phyloP scores from a whole-genome alignment of 1,140 invertebrate species.

The Schlechtendalia chinensis region DNA sequence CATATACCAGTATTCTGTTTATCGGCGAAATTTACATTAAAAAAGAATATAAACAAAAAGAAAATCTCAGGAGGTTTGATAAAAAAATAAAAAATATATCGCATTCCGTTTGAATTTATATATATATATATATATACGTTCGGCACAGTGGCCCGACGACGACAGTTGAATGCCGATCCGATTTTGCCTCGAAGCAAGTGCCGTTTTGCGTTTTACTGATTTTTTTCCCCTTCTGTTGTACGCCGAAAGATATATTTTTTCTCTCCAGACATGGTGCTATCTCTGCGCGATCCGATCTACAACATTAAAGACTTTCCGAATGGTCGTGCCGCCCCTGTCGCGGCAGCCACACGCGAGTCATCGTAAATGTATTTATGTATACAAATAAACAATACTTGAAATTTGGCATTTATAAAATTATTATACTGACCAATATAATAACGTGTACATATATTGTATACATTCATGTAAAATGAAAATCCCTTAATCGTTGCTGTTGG shows the following conservation, averaged over 20 bases:
- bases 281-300: background rate
- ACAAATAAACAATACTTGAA: background rate
- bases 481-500: no score
- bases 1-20: slow-evolving; percentile 4
- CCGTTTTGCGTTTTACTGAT: slow-evolving; percentile 37
- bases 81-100: slow-evolving; percentile 37
- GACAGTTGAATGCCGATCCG: slow-evolving; percentile 47
- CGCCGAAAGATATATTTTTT: slow-evolving; percentile 32
- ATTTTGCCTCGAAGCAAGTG: slow-evolving; percentile 44
- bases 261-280: background rate
- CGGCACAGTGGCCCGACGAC: slow-evolving; percentile 13
- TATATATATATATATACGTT: slow-evolving; percentile 29
- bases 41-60: slow-evolving; percentile 43
- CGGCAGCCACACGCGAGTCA: background rate
- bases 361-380: background rate
- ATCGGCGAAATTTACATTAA: slow-evolving; percentile 49
- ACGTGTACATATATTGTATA: no score
- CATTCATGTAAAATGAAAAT: no score
- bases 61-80: slow-evolving; percentile 17
- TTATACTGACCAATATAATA: no score
- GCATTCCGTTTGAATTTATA: slow-evolving; percentile 24
- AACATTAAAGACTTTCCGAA: background rate
- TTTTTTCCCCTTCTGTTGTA: slow-evolving; percentile 19
- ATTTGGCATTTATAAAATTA: background rate
- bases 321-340: no score